Evolutionary conservation across 2,113 vertebrate genomes (phyloP).

Genomic region (Spilogale gracilis): DNA sequence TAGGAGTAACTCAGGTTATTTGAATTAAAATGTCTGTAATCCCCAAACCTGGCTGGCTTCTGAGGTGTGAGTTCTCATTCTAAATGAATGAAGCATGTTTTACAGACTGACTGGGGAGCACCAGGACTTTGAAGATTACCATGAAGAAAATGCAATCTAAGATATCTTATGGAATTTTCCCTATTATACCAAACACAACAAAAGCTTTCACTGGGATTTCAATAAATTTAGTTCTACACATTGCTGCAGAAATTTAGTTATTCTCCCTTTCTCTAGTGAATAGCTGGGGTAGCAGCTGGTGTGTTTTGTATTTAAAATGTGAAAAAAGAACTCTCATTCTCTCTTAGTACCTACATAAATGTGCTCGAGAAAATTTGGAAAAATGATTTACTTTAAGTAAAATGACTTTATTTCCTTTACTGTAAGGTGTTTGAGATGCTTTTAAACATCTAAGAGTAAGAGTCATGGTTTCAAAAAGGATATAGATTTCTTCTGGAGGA

Average conservation of each 20-base stretch:
- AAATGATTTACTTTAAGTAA: slow-evolving; percentile 70
- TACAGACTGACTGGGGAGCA: slow-evolving; percentile 53
- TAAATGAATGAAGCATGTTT: slow-evolving; percentile 73
- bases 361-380: slow-evolving; percentile 65
- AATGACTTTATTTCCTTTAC: slow-evolving; percentile 75
- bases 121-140: slow-evolving; percentile 52
- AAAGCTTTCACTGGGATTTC: slow-evolving; percentile 81
- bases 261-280: slow-evolving; percentile 74
- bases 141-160: slow-evolving; percentile 69
- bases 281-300: slow-evolving; percentile 75
- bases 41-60: slow-evolving; percentile 61
- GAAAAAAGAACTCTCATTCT: slow-evolving; percentile 61
- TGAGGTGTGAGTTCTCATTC: slow-evolving; percentile 60
- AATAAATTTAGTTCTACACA: slow-evolving; percentile 76
- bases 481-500: slow-evolving; percentile 46
- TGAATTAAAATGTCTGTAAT: slow-evolving; percentile 76
- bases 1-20: slow-evolving; percentile 39
- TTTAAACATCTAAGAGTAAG: slow-evolving; percentile 64
- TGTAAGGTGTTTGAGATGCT: slow-evolving; percentile 51
- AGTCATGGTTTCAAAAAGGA: slow-evolving; percentile 60
- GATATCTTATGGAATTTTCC: slow-evolving; percentile 75
- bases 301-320: slow-evolving; percentile 73
- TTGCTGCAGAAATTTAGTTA: slow-evolving; percentile 79
- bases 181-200: slow-evolving; percentile 72
- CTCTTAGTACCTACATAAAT: slow-evolving; percentile 66